A percentile compares a stretch with the other conserved stretches of the same genome.
Conservation (phyloP, 1,140 invertebrate genomes). For the Metaphire vulgaris region DNA sequence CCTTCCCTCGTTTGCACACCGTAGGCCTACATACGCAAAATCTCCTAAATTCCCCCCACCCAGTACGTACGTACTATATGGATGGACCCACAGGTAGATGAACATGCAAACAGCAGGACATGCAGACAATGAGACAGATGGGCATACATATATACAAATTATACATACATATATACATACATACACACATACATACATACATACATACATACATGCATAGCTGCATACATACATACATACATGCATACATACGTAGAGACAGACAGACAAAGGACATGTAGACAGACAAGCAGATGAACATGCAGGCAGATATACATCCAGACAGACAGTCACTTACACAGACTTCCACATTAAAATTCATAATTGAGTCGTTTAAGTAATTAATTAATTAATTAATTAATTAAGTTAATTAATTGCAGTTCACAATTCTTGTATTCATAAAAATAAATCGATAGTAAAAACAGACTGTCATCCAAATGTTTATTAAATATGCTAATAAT, state of each 20-base stretch:
- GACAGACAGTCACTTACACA: not conserved
- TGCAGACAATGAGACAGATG: not conserved
- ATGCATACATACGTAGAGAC: not conserved
- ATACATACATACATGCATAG: not conserved
- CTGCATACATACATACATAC: not conserved
- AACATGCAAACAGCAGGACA: not conserved
- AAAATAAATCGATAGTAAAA: not conserved
- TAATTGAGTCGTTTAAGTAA: not conserved
- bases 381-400: not conserved
- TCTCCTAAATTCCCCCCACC: not conserved
- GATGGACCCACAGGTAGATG: not conserved
- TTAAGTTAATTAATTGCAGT: not conserved
- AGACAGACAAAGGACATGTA: not conserved
- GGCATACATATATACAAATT: not conserved
- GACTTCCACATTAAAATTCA: not conserved
- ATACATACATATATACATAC: not conserved
- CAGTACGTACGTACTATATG: not conserved
- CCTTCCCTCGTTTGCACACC: too few relatives aligned
- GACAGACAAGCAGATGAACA: not conserved
- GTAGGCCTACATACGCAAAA: not conserved
- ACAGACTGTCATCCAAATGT: not conserved
- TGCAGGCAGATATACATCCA: not conserved
- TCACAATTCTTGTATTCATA: not conserved
- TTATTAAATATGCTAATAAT: not conserved
- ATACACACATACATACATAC: not conserved